Conservation (phyloP, 1,140 invertebrate species). For the Drosophila insularis region DNA sequence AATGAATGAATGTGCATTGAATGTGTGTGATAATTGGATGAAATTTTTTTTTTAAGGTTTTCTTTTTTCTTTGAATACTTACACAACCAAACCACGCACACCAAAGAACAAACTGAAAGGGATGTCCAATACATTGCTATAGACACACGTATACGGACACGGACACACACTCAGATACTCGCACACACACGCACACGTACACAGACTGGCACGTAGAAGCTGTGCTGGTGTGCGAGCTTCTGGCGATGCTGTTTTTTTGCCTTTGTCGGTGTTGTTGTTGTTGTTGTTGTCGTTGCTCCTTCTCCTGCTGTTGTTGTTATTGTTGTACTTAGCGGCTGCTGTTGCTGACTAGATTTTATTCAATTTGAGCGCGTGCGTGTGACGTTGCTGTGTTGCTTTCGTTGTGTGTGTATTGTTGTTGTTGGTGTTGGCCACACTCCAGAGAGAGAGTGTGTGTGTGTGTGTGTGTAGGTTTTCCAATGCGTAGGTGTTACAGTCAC, state of each 20-base stretch:
- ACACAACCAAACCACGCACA: constrained; percentile 66
- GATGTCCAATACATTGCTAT: constrained; percentile 70
- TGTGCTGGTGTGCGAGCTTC: constrained; percentile 28
- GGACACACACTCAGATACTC: constrained; percentile 6
- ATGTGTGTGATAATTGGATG: neutral
- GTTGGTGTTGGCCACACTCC: constrained; percentile 31
- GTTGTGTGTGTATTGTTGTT: neutral
- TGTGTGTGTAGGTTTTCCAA: constrained; percentile 41
- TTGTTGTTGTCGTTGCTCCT: constrained; percentile 19
- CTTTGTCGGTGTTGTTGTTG: neutral
- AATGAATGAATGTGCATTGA: neutral
- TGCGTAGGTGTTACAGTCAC: constrained; percentile 53
- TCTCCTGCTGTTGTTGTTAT: constrained; percentile 16
- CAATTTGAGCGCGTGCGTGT: constrained; percentile 58
- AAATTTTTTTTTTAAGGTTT: neutral
- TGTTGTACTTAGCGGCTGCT: constrained; percentile 24
- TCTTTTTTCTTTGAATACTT: constrained; percentile 40
- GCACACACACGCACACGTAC: constrained; percentile 28
- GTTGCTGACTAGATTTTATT: constrained; percentile 35
- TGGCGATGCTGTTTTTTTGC: constrained; percentile 3
- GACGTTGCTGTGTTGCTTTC: constrained; percentile 29
- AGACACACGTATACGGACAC: constrained; percentile 22
- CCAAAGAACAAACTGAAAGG: constrained; percentile 66
- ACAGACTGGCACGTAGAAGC: constrained; percentile 29
- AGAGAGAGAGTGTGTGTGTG: neutral